Evolutionary conservation across 2,888 invertebrate species (phyloP).

Genomic region (Melolontha melolontha): DNA sequence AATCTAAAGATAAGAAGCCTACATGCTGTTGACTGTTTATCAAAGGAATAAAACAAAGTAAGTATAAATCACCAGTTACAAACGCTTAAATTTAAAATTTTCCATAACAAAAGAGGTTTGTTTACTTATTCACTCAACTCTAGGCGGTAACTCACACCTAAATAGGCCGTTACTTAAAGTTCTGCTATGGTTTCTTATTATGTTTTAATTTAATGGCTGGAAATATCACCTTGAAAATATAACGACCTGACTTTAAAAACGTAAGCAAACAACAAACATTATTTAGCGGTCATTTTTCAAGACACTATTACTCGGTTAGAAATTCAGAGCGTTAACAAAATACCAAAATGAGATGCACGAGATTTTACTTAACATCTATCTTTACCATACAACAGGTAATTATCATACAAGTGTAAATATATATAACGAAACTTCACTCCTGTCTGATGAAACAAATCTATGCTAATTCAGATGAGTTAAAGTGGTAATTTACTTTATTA

Average conservation of each 20-base stretch:
- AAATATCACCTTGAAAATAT: conserved; percentile 32
- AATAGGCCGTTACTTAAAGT: conserved; percentile 5
- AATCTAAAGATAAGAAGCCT: conserved; percentile 15
- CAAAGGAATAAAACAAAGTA: not conserved
- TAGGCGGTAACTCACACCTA: conserved; percentile 9
- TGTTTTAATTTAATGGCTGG: conserved; percentile 20
- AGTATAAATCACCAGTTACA: not conserved
- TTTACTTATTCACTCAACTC: conserved; percentile 17
- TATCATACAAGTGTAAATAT: conserved; percentile 32
- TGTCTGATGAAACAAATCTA: conserved; percentile 11
- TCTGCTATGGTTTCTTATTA: conserved; percentile 24
- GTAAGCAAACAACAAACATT: conserved; percentile 22
- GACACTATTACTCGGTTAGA: conserved; percentile 18
- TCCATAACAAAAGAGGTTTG: conserved; percentile 18
- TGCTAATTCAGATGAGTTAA: conserved; percentile 18
- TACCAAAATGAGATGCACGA: conserved; percentile 25
- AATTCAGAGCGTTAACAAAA: conserved; percentile 27
- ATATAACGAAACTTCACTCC: conserved; percentile 23
- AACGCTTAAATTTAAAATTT: conserved; percentile 12
- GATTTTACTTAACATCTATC: conserved; percentile 24
- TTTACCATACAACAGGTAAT: conserved; percentile 6
- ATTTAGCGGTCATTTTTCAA: conserved; percentile 32
- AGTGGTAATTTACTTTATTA: conserved; percentile 23
- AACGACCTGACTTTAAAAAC: conserved; percentile 37
- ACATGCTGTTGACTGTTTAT: not conserved